Evolutionary conservation across 2,888 invertebrate genomes (phyloP).

Genomic region (Augiades crinisus): DNA sequence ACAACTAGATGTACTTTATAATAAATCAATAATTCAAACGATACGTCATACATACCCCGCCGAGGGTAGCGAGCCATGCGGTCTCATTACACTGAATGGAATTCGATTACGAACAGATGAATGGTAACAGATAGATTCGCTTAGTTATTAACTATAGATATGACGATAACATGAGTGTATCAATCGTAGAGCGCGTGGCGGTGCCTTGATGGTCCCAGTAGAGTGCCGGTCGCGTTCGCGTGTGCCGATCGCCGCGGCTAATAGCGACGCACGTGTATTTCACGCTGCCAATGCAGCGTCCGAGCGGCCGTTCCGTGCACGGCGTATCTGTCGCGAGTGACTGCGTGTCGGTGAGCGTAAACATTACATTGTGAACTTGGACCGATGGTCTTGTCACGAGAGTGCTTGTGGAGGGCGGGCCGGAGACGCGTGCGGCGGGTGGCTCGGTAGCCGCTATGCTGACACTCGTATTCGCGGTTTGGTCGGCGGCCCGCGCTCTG

Average conservation of each 20-base stretch:
- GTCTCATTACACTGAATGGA: slow-evolving; percentile 18
- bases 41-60: slow-evolving; percentile 6
- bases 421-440: slow-evolving; percentile 54
- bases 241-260: slow-evolving; percentile 50
- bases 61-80: slow-evolving; percentile 18
- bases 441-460: slow-evolving; percentile 76
- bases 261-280: slow-evolving; percentile 51
- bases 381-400: slow-evolving; percentile 53
- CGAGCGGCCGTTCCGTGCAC: slow-evolving; percentile 13
- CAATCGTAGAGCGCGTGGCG: slow-evolving; percentile 53
- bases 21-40: slow-evolving; percentile 28
- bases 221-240: slow-evolving; percentile 60
- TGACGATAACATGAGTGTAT: slow-evolving; percentile 64
- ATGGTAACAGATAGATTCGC: slow-evolving; percentile 39
- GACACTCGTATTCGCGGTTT: slow-evolving; percentile 83
- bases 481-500: slow-evolving; percentile 83
- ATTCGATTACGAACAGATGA: slow-evolving; percentile 29
- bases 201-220: slow-evolving; percentile 55
- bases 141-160: slow-evolving; percentile 58
- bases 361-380: slow-evolving; percentile 45
- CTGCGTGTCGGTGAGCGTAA: slow-evolving; percentile 33
- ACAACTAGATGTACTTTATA: slow-evolving; percentile 38
- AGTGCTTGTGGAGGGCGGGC: slow-evolving; percentile 53
- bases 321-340: slow-evolving; percentile 18
- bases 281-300: slow-evolving; percentile 35